Percentiles rank a stretch among this genome's conserved stretches.
phyloP scores from a whole-genome alignment of 1,140 invertebrate genomes.

The Drosophila sucinea region DNA sequence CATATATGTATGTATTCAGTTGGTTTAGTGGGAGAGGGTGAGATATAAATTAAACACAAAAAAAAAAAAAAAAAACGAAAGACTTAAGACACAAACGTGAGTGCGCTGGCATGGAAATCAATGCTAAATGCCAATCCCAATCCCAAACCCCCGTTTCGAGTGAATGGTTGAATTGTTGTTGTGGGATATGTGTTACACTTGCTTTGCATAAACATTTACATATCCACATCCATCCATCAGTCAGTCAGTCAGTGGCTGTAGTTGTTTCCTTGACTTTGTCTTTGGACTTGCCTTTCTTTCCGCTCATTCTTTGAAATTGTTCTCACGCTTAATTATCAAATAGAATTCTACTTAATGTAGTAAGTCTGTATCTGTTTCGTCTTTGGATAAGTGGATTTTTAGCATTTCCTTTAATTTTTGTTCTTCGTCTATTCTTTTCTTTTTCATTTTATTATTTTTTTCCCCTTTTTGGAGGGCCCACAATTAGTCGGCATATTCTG shows the following conservation, averaged over 20 bases:
- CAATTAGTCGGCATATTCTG: conserved; percentile 74
- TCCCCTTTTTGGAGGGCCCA: conserved; percentile 40
- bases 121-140: background rate
- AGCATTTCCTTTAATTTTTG: conserved; percentile 46
- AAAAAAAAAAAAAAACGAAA: conserved; percentile 46
- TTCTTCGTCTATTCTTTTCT: background rate
- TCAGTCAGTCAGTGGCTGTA: background rate
- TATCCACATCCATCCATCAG: background rate
- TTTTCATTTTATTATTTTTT: conserved; percentile 24
- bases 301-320: conserved; percentile 40
- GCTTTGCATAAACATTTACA: conserved; percentile 9
- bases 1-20: conserved; percentile 8
- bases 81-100: conserved; percentile 71
- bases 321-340: conserved; percentile 75
- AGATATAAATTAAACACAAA: background rate
- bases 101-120: background rate
- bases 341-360: conserved; percentile 51
- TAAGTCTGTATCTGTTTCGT: conserved; percentile 18
- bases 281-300: conserved; percentile 32
- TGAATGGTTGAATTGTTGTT: background rate
- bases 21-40: background rate
- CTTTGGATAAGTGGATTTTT: conserved; percentile 23
- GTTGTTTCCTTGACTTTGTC: conserved; percentile 33
- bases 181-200: conserved; percentile 2
- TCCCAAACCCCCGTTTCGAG: background rate